Conservation (phyloP, 2,113 vertebrate species). For the Bujurquina vittata region DNA sequence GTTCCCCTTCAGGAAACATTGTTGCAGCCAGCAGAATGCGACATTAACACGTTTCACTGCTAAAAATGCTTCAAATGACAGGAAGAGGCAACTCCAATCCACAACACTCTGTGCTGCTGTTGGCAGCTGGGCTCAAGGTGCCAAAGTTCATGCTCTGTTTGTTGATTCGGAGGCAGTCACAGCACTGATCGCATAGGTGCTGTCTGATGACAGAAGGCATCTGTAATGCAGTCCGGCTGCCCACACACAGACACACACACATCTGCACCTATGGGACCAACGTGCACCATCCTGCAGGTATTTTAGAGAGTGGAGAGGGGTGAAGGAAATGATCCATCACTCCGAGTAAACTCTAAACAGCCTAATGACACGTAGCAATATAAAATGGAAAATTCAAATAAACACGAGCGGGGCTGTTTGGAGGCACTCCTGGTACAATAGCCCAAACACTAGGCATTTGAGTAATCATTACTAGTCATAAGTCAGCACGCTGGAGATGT, state of each 20-base stretch:
- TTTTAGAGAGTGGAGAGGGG: constrained; percentile 40
- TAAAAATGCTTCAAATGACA: not conserved
- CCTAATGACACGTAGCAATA: constrained; percentile 83
- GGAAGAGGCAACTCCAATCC: not conserved
- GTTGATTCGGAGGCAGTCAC: not conserved
- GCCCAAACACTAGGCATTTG: constrained; percentile 81
- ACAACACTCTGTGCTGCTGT: not conserved
- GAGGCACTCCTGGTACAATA: constrained; percentile 80
- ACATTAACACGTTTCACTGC: not conserved
- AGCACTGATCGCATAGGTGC: not conserved
- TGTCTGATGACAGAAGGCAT: constrained; percentile 53
- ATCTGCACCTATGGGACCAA: constrained; percentile 43
- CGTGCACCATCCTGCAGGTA: constrained; percentile 36
- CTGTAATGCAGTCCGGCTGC: constrained; percentile 24
- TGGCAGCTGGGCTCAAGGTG: not conserved
- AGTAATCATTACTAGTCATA: constrained; percentile 84
- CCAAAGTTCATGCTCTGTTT: not conserved
- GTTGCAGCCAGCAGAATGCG: not conserved
- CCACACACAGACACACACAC: constrained; percentile 3
- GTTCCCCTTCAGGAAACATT: too few relatives aligned
- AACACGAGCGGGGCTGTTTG: constrained; percentile 82
- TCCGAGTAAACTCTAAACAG: constrained; percentile 82
- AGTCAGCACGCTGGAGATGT: constrained; percentile 80
- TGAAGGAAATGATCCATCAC: constrained; percentile 82
- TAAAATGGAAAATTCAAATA: constrained; percentile 88